Evolutionary conservation across 2,888 invertebrate species (phyloP), one percentile per base, ranked within the genome.

Genomic region (Nymphalis urticae): DNA sequence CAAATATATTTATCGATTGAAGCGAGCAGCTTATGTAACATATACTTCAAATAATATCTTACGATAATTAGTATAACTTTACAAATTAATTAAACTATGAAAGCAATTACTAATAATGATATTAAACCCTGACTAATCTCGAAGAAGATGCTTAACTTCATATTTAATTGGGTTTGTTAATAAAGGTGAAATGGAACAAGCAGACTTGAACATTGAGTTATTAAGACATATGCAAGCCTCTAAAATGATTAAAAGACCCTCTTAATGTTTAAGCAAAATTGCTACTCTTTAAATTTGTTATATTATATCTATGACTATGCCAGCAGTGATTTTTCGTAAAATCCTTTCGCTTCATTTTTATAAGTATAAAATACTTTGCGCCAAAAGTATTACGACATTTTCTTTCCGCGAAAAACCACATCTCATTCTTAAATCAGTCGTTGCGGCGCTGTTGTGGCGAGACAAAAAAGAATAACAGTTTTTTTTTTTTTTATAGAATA

Each of bases 71-170:
- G 19, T 13, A 24, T 53, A 24, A 53, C 13, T 53, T 5, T 13
- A 9, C 9, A 24, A 53, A 53, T 53, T 53, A 62, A 51, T 62
- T 47, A 48, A 6, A 51, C 58, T 53, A 63, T 61, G 54, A 59
- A 58, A 42, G 21, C 63, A 54, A 56, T 67, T 64, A 56, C 53
- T 62, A 70, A 67, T 67, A 61, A 67, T 61, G 61, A 63, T 32
- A 66, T 67, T 64, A 62, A 56, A 36, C 67, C 64, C 61, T n/a
- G 42, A 50, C 48, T 32, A 19, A 32, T 21, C 48, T 17, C 61
- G 32, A 66, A 48, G 61, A 36, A 48, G 21, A 32, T 66, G 51
- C 27, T 54, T 19, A 66, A 32, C 27, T 32, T 32, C 48, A 9
- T 24, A 19, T 13, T 4, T 62, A 48, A 62, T 27, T 47, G 54